Base-by-base conservation (phyloP, 2,888 invertebrate genomes). In the Eupeodes luniger region DNA sequence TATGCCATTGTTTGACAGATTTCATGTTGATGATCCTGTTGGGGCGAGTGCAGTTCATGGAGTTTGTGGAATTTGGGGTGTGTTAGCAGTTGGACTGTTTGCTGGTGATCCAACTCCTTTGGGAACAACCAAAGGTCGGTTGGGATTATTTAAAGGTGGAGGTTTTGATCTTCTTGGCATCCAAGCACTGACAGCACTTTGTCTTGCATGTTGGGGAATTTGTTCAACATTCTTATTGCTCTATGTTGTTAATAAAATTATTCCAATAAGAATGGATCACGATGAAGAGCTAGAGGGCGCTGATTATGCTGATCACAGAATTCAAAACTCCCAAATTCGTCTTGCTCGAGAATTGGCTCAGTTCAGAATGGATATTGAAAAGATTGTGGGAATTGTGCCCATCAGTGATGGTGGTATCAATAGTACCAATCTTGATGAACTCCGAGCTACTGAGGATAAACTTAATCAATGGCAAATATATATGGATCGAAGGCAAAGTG, bases 41-140 rank as follows among this genome's bases (percentile, higher is more conserved):
- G 98, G 98, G 0, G 98, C 98, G 0, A 96, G 97, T 14, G 95
- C 98, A 0, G 98, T 98, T 2, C 98, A 98, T 91, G 98, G 98
- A 90, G 94, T 96, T 14, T 95, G 96, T 72, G 96, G 96, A 0
- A 94, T 96, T 76, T 96, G 96, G 96, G 96, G 98, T 11, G 92
- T 92, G 6, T 78, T 91, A 34, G 97, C 98, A 0, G 97, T 98
- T 1, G 98, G 98, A 0, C 94, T 98, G 0, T 98, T 98, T 92
- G 98, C 98, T 11, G 96, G 97, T 80, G 95, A 97, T 92, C 98
- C 98, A 0, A 94, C 95, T 78, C 97, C 98, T 0, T 94, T 98
- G 92, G 95, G 95, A 61, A 97, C 98, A 0, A 98, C 98, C 0
- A 95, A 95, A 77, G 97, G 97, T 12, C 94, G 97, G 90, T 95